Percentiles rank a stretch among this genome's conserved stretches.
phyloP scores from a whole-genome alignment of 2,888 invertebrate genomes.

The Panorpa germanica region DNA sequence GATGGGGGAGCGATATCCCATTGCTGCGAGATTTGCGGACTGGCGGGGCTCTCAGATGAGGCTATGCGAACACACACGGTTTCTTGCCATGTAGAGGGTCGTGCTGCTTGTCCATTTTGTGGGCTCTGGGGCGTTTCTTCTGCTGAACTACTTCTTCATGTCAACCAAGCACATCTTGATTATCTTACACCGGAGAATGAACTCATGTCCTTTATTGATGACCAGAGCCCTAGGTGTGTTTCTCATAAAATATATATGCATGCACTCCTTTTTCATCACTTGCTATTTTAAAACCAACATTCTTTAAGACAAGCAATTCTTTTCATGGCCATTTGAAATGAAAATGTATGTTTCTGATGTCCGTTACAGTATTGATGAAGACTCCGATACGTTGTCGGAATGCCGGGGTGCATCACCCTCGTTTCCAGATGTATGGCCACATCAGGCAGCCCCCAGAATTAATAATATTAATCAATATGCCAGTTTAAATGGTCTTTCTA shows the following conservation, averaged over 20 bases:
- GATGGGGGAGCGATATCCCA: too few species aligned
- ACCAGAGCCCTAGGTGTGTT: constrained; percentile 36
- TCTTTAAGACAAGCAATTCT: constrained; percentile 9
- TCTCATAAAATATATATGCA: not conserved
- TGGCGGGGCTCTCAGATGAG: constrained; percentile 59
- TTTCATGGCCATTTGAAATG: constrained; percentile 4
- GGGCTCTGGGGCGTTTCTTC: constrained; percentile 53
- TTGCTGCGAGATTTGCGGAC: constrained; percentile 73
- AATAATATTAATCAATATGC: too few species aligned
- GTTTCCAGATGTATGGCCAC: too few species aligned
- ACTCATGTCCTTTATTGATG: constrained; percentile 59
- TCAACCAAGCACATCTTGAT: constrained; percentile 69
- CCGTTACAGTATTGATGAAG: constrained; percentile 28
- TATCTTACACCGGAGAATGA: constrained; percentile 65
- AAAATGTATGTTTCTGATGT: constrained; percentile 7
- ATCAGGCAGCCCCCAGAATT: too few species aligned
- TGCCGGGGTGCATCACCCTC: constrained; percentile 35
- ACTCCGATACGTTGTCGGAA: constrained; percentile 38
- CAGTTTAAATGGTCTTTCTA: too few species aligned
- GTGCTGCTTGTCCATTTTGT: constrained; percentile 67
- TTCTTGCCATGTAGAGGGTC: constrained; percentile 58
- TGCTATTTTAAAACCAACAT: not conserved
- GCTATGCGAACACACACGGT: constrained; percentile 63
- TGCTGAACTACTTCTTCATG: constrained; percentile 57
- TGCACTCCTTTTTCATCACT: not conserved